Percentiles rank a stretch among this genome's conserved stretches.
Evolutionary conservation across 2,797 vertebrate genomes (phyloP).

Genomic region (Chromobotia macracanthus): DNA sequence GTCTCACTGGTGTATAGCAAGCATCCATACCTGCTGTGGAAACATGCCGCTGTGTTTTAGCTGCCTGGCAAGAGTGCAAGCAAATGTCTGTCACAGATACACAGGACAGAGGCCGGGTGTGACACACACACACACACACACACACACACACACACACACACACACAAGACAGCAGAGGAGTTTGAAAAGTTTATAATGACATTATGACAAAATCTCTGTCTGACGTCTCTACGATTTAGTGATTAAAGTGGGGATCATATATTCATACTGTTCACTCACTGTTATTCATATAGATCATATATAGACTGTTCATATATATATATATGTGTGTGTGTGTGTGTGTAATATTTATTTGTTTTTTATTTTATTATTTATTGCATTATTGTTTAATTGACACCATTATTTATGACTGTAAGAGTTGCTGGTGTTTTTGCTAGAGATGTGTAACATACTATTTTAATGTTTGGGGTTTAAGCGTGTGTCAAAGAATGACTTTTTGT

Average conservation of each 20-base stretch:
- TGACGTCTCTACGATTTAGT: slow-evolving; percentile 8
- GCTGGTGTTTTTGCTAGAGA: not conserved
- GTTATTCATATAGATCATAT: slow-evolving; percentile 10
- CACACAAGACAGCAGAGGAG: no score
- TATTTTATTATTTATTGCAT: not conserved
- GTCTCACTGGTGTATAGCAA: not conserved
- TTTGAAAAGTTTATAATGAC: no score
- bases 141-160: no score
- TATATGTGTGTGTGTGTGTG: no score
- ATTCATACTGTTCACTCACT: no score
- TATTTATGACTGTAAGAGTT: not conserved
- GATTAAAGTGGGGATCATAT: not conserved
- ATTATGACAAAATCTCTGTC: no score
- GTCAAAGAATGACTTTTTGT: not conserved
- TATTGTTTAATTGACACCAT: not conserved
- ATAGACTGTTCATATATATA: no score
- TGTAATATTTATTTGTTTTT: not conserved
- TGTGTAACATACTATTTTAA: slow-evolving; percentile 24
- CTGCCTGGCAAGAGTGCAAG: slow-evolving; percentile 46
- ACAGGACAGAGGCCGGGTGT: slow-evolving; percentile 41
- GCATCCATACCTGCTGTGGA: slow-evolving; percentile 40
- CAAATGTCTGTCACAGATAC: slow-evolving; percentile 52
- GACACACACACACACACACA: slow-evolving; percentile 33
- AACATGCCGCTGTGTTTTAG: slow-evolving; percentile 56
- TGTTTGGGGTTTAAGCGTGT: slow-evolving; percentile 15